A percentile compares a stretch with the other conserved stretches of the same genome.
phyloP scores from a whole-genome alignment of 2,888 invertebrate species.

The Peribatodes rhomboidaria region DNA sequence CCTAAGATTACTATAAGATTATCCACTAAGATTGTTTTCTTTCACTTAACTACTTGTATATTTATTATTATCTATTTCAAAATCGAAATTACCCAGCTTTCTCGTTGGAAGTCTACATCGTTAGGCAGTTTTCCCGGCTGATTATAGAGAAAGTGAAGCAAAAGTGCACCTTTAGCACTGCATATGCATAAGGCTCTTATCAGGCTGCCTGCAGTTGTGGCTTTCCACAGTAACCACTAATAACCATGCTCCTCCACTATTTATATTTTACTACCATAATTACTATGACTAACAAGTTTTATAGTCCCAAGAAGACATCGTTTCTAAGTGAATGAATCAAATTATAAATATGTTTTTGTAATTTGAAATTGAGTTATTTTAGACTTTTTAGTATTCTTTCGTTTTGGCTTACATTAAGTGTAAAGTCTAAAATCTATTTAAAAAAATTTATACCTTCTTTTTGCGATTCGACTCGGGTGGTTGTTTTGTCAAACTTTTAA shows the following conservation, averaged over 20 bases:
- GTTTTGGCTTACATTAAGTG: background rate
- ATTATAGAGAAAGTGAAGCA: constrained; percentile 45
- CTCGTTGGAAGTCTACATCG: constrained; percentile 17
- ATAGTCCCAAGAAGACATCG: no score
- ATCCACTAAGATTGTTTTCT: background rate
- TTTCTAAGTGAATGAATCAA: background rate
- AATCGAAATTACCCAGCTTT: constrained; percentile 20
- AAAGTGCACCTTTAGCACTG: constrained; percentile 34
- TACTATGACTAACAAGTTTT: no score
- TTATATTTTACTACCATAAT: constrained; percentile 19
- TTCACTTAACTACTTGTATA: background rate
- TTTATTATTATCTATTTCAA: background rate
- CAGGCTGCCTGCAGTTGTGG: constrained; percentile 31
- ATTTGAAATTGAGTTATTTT: background rate
- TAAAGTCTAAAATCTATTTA: background rate
- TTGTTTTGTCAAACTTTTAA: constrained; percentile 10
- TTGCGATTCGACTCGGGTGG: background rate
- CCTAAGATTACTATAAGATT: background rate
- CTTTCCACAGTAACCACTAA: constrained; percentile 38
- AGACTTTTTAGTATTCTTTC: background rate
- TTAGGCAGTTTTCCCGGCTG: constrained; percentile 32
- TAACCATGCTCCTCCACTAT: constrained; percentile 32
- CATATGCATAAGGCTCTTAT: constrained; percentile 41
- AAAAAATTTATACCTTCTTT: background rate
- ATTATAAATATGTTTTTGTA: background rate